Base-by-base conservation (phyloP, 2,797 vertebrate species). In the Limosa lapponica region DNA sequence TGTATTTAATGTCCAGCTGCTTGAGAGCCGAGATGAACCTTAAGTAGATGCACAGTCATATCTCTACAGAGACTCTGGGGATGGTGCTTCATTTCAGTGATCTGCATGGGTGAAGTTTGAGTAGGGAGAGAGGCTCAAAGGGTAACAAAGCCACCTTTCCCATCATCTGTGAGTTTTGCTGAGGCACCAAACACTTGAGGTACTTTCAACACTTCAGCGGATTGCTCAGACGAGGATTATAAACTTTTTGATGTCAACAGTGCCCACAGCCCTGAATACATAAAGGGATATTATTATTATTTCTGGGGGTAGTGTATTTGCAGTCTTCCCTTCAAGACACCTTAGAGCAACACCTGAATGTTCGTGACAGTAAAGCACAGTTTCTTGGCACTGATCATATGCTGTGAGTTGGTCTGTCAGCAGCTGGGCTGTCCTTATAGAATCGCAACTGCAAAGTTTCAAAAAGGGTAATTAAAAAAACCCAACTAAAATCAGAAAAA, bases 351-450 rank as follows among this genome's bases (percentile, higher is more conserved):
- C 0, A 1, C 52, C 51, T 71, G 39, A 59, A 67, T n/a, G 30
- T 46, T 79, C 2, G 0, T 74, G 67, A 36, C 22, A 34, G 65
- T 48, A 59, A 65, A 59, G 24, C 0, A 0, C 10, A 6, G 22
- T 36, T n/a, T 82, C 67, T 51, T 27, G 32, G 67, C 64, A 80
- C 23, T 0, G 1, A 12, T 11, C 2, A 1, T 52, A 44, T 0
- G 2, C 51, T 55, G 5, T 46, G 44, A 65, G 37, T 44, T 69
- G 46, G 54, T 82, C 46, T 70, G 14, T 59, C 58, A 75, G 73
- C 70, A 82, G 15, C 57, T 89, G 64, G 34, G 39, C 28, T 69
- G 11, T 44, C 11, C 58, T 82, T 65, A 32, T 25, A 58, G 67
- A 49, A 74, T 4, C 0, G 0, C 0, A 87, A 90, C 9, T 17